These are phyloP conservation scores for Malurus alboscapulatus DNA, from an alignment of 2,113 vertebrate genomes.

Conservation along the genomic window DNA sequence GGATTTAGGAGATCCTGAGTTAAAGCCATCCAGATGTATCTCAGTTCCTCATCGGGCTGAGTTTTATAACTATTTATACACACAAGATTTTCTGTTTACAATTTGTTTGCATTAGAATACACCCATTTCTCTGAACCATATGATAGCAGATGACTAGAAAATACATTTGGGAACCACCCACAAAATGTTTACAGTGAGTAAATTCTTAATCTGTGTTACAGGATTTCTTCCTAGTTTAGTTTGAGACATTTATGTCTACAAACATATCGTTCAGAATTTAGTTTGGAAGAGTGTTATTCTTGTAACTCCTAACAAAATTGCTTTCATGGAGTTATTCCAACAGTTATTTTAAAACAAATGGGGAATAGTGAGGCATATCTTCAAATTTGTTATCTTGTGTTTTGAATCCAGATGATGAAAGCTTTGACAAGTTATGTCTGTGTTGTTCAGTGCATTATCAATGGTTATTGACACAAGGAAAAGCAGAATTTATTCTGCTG, in stretches of 20 bases:
- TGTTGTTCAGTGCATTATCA: not conserved
- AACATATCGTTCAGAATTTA: not conserved
- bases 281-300: not conserved
- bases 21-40: not conserved
- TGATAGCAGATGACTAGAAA: not conserved
- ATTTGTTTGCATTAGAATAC: not conserved
- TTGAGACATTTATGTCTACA: not conserved
- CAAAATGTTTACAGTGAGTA: not conserved
- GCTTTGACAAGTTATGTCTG: not conserved
- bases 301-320: not conserved
- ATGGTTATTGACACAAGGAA: fast-evolving
- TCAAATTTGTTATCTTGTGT: not conserved
- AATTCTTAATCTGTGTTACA: not conserved
- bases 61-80: not conserved
- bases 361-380: not conserved
- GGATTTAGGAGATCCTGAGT: not conserved
- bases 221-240: not conserved
- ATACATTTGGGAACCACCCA: not conserved
- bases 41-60: not conserved
- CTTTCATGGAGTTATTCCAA: not conserved
- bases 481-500: not conserved
- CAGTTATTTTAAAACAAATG: not conserved
- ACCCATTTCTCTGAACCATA: not conserved
- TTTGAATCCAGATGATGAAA: not conserved
- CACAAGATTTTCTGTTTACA: not conserved